phyloP scores from a whole-genome alignment of 2,797 vertebrate species.

The Heliangelus exortis region DNA sequence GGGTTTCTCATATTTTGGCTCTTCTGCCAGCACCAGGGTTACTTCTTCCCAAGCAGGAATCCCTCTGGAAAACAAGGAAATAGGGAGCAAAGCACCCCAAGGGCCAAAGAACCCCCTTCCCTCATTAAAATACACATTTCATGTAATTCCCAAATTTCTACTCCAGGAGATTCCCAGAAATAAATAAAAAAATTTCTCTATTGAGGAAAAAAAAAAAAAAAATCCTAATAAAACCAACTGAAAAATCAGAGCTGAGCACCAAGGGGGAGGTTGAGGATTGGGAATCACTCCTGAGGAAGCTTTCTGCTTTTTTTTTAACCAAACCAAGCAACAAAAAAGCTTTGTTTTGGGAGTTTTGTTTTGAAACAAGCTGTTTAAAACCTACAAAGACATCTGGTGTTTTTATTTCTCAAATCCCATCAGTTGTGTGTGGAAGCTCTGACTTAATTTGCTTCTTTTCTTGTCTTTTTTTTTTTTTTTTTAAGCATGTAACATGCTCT shows the following conservation, averaged over 20 bases:
- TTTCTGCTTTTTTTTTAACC: background rate
- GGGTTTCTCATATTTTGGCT: background rate
- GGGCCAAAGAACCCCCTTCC: background rate
- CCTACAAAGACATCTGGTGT: background rate
- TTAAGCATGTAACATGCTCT: rapidly evolving
- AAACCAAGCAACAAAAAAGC: background rate
- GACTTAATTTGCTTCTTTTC: background rate
- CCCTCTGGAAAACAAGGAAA: background rate
- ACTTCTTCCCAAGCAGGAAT: background rate
- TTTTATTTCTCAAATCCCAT: background rate
- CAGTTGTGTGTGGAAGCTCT: background rate
- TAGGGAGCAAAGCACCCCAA: background rate
- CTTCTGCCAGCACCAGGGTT: too few relatives aligned
- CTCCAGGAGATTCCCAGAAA: background rate
- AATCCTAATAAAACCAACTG: too few relatives aligned
- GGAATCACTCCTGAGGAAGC: too few relatives aligned
- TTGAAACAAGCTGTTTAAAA: background rate
- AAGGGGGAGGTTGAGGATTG: background rate
- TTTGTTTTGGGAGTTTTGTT: too few relatives aligned
- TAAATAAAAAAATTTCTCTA: background rate
- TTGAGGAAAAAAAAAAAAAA: background rate
- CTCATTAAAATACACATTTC: background rate
- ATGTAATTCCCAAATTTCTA: background rate
- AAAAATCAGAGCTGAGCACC: background rate
- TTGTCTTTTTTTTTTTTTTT: background rate